A percentile compares a stretch with the other conserved stretches of the same genome.
Conservation (phyloP, 2,797 vertebrate species). For the Thalassophryne amazonica region DNA sequence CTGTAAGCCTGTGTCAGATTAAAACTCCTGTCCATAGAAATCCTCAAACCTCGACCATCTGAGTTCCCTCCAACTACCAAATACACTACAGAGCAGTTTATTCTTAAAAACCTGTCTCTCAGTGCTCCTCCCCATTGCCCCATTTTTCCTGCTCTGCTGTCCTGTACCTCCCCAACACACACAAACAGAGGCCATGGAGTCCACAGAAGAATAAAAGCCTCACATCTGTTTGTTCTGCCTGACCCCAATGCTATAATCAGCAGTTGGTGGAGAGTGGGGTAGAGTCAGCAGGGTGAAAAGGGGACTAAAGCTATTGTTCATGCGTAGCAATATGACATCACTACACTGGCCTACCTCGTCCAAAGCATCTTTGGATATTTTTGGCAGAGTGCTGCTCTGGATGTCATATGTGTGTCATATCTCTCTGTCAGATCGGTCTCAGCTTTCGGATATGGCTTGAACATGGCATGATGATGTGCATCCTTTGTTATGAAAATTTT, state of each 20-base stretch:
- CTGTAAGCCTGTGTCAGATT: conserved; percentile 27
- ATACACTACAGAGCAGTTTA: conserved; percentile 20
- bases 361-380: too few species aligned
- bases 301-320: conserved; percentile 39
- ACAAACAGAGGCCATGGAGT: conserved; percentile 25
- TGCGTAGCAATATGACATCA: conserved; percentile 31
- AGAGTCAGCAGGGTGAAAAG: background rate
- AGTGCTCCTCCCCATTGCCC: conserved; percentile 17
- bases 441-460: too few species aligned
- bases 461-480: too few species aligned
- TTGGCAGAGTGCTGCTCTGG: too few species aligned
- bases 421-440: too few species aligned
- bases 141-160: conserved; percentile 39
- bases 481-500: too few species aligned
- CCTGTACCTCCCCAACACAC: conserved; percentile 57
- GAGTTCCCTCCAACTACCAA: conserved; percentile 13
- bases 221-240: conserved; percentile 47
- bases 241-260: conserved; percentile 29
- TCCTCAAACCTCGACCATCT: conserved; percentile 5
- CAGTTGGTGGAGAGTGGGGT: conserved; percentile 11
- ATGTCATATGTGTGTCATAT: too few species aligned
- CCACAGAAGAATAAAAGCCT: conserved; percentile 28
- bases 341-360: conserved; percentile 1
- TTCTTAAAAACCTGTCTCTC: conserved; percentile 19
- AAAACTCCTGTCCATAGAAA: conserved; percentile 14